These are phyloP conservation scores for Lasioglossum villosulum DNA, from an alignment of 2,888 invertebrate genomes.

Conservation along the genomic window DNA sequence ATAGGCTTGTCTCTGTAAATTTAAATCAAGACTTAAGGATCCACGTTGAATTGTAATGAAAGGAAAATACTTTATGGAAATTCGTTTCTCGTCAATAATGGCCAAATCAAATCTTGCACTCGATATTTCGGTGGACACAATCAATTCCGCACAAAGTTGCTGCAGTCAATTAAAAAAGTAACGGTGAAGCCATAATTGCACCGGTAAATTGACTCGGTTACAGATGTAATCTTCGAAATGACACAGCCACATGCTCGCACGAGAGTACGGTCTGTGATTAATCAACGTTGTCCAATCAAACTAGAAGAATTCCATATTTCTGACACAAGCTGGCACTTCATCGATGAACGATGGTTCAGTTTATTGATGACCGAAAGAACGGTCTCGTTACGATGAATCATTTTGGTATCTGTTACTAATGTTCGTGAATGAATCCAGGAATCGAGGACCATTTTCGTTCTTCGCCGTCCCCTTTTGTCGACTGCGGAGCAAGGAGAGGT, in stretches of 20 bases:
- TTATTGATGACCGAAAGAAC: neutral
- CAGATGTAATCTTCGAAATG: neutral
- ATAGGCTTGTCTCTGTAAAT: too few species aligned
- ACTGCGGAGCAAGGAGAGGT: neutral
- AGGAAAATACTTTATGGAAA: neutral
- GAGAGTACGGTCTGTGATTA: neutral
- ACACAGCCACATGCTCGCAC: neutral
- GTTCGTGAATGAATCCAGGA: conserved; percentile 20
- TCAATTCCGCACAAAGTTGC: neutral
- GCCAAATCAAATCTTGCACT: neutral
- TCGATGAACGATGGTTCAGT: neutral
- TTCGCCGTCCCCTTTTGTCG: neutral
- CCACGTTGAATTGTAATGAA: neutral
- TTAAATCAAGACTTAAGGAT: neutral
- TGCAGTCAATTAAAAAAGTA: neutral
- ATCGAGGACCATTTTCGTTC: conserved; percentile 11
- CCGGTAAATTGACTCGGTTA: neutral
- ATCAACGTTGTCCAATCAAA: neutral
- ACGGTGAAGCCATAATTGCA: neutral
- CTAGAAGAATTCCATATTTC: neutral
- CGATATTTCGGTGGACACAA: neutral
- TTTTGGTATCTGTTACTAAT: neutral
- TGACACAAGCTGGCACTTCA: neutral
- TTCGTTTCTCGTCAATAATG: neutral
- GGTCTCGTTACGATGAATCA: neutral